These are phyloP conservation scores for Dynastes grantii DNA, from an alignment of 2,888 invertebrate species.

Conservation along the genomic window DNA sequence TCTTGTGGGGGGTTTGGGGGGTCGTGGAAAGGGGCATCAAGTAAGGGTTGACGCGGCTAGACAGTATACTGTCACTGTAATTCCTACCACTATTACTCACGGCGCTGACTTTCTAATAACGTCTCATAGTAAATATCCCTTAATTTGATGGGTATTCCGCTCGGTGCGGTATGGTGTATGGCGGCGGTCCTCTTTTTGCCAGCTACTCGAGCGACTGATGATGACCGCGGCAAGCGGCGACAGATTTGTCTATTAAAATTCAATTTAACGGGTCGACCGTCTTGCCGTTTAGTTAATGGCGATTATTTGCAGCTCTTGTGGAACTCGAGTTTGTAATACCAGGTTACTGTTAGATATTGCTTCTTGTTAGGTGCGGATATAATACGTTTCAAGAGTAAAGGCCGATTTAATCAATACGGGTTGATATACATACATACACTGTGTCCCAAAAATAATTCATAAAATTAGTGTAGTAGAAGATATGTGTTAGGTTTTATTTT, in stretches of 20 bases:
- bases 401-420: too few relatives aligned
- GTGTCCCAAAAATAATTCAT: too few relatives aligned
- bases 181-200: constrained; percentile 25
- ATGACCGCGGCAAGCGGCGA: constrained; percentile 8
- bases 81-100: constrained; percentile 60
- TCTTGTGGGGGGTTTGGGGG: constrained; percentile 12
- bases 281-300: neutral
- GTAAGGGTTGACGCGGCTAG: constrained; percentile 44
- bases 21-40: neutral
- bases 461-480: too few relatives aligned
- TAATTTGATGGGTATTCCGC: constrained; percentile 23
- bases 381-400: too few relatives aligned
- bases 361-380: too few relatives aligned
- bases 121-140: constrained; percentile 47
- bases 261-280: constrained; percentile 9
- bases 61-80: constrained; percentile 56
- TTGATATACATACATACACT: too few relatives aligned
- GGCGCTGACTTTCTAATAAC: constrained; percentile 51
- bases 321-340: neutral
- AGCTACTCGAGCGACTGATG: neutral
- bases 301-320: neutral
- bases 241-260: constrained; percentile 42
- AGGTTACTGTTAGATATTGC: too few relatives aligned
- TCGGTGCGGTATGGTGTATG: constrained; percentile 2
- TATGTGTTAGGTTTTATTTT: too few relatives aligned